Percentiles rank a stretch among this genome's conserved stretches.
Conservation (phyloP, 1,140 invertebrate genomes). For the Argopecten irradians region DNA sequence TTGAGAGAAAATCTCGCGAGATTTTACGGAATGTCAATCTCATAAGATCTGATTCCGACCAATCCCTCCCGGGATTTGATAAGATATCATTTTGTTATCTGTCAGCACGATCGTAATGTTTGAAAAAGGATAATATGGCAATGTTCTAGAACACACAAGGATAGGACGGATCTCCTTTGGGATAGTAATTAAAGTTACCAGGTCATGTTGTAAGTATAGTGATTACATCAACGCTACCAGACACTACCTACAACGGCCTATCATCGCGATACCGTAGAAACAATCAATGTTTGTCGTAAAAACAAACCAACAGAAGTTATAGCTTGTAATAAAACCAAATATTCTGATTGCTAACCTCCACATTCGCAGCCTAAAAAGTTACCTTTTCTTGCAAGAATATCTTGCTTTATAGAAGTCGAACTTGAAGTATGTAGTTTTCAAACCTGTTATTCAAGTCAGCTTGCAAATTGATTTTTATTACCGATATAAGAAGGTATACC, state of each 20-base stretch:
- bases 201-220: not conserved
- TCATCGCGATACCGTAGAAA: not conserved
- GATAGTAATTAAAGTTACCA: not conserved
- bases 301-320: not conserved
- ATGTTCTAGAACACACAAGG: not conserved
- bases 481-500: too few relatives aligned
- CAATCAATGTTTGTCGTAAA: constrained; percentile 7
- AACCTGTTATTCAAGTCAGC: too few relatives aligned
- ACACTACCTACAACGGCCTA: not conserved
- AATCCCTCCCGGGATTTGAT: not conserved
- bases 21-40: not conserved
- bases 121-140: not conserved
- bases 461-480: too few relatives aligned
- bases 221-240: not conserved
- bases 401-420: too few relatives aligned
- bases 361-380: not conserved
- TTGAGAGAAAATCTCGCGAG: not conserved
- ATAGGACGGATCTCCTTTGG: not conserved
- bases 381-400: not conserved
- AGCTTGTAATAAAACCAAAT: not conserved
- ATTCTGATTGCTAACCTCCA: not conserved
- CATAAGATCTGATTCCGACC: not conserved
- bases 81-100: not conserved
- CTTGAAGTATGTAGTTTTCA: too few relatives aligned
- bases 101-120: not conserved